These are phyloP conservation scores for Tympanuchus pallidicinctus DNA, from an alignment of 2,113 vertebrate species.

Conservation along the genomic window DNA sequence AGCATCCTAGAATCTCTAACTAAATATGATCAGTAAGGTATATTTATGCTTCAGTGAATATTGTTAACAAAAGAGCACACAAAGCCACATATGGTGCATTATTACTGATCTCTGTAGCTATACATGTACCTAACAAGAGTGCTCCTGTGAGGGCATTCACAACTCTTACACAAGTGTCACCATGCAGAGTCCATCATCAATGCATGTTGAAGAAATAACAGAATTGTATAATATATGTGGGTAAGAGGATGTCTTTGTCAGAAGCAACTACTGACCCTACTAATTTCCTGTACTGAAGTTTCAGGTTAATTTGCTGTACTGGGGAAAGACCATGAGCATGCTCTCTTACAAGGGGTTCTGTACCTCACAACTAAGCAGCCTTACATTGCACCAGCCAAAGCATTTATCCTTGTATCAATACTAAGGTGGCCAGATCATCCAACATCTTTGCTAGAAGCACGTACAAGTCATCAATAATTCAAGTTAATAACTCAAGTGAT, in stretches of 20 bases:
- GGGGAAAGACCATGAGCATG: rapidly evolving
- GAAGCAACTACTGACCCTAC: background rate
- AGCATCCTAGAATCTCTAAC: background rate
- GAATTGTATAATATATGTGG: rapidly evolving
- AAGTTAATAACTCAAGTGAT: no score
- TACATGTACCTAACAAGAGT: rapidly evolving
- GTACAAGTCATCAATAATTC: background rate
- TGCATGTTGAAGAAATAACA: background rate
- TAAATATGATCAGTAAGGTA: background rate
- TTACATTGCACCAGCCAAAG: background rate
- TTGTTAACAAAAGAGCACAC: background rate
- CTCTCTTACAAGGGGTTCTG: background rate
- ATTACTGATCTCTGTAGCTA: background rate
- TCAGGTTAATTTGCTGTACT: background rate
- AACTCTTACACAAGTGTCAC: background rate
- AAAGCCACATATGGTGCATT: background rate
- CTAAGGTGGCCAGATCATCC: background rate
- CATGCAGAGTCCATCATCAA: background rate
- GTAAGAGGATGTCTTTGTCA: background rate
- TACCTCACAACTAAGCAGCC: background rate
- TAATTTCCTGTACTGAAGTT: background rate
- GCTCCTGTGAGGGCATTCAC: background rate
- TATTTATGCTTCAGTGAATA: background rate
- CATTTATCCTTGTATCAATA: background rate
- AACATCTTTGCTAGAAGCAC: background rate